Percentiles rank a stretch among this genome's conserved stretches.
phyloP scores from a whole-genome alignment of 1,140 invertebrate genomes.

The Lordiphosa stackelbergi region DNA sequence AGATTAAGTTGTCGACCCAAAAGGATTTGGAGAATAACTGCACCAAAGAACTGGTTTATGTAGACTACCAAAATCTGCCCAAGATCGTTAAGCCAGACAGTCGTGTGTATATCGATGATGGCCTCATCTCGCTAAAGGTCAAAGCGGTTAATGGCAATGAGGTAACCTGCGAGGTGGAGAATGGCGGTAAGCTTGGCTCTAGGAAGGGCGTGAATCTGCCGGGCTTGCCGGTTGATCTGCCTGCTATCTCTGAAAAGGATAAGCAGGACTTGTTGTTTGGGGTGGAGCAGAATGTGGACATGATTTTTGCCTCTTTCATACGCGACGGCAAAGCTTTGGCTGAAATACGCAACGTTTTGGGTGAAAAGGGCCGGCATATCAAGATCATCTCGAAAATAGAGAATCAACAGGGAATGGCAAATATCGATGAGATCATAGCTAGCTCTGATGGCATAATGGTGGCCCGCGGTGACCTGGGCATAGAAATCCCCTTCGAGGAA shows the following conservation, averaged over 20 bases:
- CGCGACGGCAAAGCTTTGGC: conserved; percentile 91
- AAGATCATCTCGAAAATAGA: conserved; percentile 98
- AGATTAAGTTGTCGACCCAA: conserved; percentile 92
- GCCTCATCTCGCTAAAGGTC: conserved; percentile 95
- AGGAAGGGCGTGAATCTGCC: conserved; percentile 97
- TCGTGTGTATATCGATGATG: conserved; percentile 96
- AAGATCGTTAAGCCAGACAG: conserved; percentile 92
- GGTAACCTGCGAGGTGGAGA: conserved; percentile 90
- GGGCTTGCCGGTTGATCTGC: conserved; percentile 94
- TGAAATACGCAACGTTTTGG: conserved; percentile 92
- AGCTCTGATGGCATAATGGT: conserved; percentile 98
- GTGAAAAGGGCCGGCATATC: conserved; percentile 93
- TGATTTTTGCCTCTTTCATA: conserved; percentile 99
- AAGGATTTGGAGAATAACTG: conserved; percentile 88
- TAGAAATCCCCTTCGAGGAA: conserved; percentile 98
- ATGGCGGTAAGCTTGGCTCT: conserved; percentile 95
- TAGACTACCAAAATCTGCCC: conserved; percentile 91
- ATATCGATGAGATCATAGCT: conserved; percentile 94
- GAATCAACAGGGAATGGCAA: conserved; percentile 96
- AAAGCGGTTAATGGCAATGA: conserved; percentile 78
- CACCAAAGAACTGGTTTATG: conserved; percentile 84
- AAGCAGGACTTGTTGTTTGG: conserved; percentile 95
- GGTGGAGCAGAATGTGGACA: conserved; percentile 95
- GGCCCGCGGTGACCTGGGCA: conserved; percentile 95
- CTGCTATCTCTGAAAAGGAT: conserved; percentile 98